Conservation (phyloP, 2,888 invertebrate genomes). For the Drosophila atroscutellata region DNA sequence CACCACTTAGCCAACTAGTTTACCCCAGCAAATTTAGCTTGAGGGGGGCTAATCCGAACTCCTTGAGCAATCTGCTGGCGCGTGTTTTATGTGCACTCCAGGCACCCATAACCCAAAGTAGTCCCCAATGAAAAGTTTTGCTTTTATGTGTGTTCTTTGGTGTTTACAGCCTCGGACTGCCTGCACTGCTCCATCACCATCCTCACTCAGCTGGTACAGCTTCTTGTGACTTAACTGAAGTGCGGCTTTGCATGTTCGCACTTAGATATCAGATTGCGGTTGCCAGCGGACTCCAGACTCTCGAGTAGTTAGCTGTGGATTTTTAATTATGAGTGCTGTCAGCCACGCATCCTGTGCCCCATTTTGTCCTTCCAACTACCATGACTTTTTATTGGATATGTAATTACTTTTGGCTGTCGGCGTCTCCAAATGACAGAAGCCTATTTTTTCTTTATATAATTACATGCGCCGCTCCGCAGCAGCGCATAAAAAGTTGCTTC, state of each 20-base stretch:
- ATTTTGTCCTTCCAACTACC: conserved; percentile 32
- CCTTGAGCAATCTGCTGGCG: conserved; percentile 65
- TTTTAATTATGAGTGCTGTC: conserved; percentile 67
- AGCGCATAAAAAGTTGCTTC: conserved; percentile 47
- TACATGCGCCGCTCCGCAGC: conserved; percentile 44
- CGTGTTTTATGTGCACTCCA: conserved; percentile 74
- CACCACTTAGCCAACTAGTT: conserved; percentile 45
- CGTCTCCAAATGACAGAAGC: conserved; percentile 56
- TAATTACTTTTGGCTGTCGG: conserved; percentile 66
- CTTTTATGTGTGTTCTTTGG: conserved; percentile 50
- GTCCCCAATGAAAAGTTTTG: conserved; percentile 72
- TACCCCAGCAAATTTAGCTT: conserved; percentile 7
- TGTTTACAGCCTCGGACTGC: conserved; percentile 30
- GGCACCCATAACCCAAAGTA: conserved; percentile 74
- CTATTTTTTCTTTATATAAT: conserved; percentile 74
- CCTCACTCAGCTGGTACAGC: conserved; percentile 2
- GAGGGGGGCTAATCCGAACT: conserved; percentile 25
- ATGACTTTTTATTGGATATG: conserved; percentile 76
- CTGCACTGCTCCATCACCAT: conserved; percentile 3
- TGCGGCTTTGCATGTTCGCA: conserved; percentile 27
- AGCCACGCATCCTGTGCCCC: conserved; percentile 23
- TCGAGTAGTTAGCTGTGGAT: conserved; percentile 30
- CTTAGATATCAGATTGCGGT: conserved; percentile 47
- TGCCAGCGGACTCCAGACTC: conserved; percentile 11
- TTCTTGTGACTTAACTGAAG: not conserved